phyloP scores from a whole-genome alignment of 2,888 invertebrate species.

The Ectobius pallidus region DNA sequence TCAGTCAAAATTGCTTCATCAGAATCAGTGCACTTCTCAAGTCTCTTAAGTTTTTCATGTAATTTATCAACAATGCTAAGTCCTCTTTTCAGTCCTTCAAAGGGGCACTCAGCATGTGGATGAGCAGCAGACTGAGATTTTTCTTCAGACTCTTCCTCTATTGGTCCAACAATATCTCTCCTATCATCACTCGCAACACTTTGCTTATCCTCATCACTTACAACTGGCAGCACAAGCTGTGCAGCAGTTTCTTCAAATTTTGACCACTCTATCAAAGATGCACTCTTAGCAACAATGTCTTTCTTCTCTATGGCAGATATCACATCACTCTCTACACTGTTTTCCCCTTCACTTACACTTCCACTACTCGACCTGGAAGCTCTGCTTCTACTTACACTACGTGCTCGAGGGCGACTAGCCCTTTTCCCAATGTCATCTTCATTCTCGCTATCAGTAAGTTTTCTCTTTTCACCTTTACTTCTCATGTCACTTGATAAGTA shows the following conservation, averaged over 20 bases:
- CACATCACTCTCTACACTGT: slow-evolving; percentile 17
- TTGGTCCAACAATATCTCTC: slow-evolving; percentile 39
- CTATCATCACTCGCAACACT: slow-evolving; percentile 29
- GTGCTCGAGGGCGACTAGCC: slow-evolving; percentile 34
- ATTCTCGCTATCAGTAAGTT: neutral
- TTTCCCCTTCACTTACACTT: neutral
- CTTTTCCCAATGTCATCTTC: neutral
- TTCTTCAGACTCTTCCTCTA: slow-evolving; percentile 2
- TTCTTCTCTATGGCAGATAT: neutral
- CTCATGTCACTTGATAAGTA: neutral
- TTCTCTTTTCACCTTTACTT: neutral
- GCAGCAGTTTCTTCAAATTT: slow-evolving; percentile 24
- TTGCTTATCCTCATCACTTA: slow-evolving; percentile 32
- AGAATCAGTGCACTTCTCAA: neutral
- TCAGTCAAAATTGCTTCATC: neutral
- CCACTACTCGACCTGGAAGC: neutral
- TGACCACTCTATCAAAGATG: slow-evolving; percentile 23
- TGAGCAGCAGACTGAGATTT: slow-evolving; percentile 18
- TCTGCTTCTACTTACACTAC: slow-evolving; percentile 11
- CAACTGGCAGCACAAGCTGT: slow-evolving; percentile 31
- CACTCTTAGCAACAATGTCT: neutral
- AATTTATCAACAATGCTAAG: slow-evolving; percentile 37
- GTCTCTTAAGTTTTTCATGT: slow-evolving; percentile 35
- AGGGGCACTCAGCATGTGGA: slow-evolving; percentile 33
- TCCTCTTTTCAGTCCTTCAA: slow-evolving; percentile 50